These are phyloP conservation scores for Rhynchonycteris naso DNA, from an alignment of 2,797 vertebrate genomes.

Conservation along the genomic window DNA sequence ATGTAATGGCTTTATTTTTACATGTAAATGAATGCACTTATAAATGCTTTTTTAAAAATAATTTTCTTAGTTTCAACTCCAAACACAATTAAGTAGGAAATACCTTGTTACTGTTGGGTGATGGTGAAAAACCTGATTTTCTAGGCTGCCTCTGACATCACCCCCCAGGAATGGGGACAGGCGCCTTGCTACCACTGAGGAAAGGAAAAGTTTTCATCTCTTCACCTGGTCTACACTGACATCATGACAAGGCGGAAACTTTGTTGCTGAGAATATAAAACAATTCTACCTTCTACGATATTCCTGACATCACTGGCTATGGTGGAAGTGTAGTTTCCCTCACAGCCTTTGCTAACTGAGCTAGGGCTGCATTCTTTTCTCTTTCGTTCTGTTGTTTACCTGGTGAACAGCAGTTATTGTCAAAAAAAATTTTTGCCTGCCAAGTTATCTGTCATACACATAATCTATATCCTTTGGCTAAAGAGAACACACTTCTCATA, in stretches of 20 bases:
- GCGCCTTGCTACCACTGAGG: neutral
- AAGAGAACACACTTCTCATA: neutral
- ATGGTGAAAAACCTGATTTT: neutral
- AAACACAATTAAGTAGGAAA: neutral
- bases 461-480: neutral
- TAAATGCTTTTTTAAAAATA: neutral
- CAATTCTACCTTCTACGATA: neutral
- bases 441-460: too few relatives aligned
- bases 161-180: neutral
- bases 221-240: fast-evolving
- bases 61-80: neutral
- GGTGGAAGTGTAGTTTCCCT: neutral
- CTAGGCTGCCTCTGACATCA: neutral
- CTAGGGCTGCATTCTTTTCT: neutral
- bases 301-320: neutral
- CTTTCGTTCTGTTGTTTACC: neutral
- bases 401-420: neutral
- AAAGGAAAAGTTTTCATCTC: neutral
- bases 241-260: too few relatives aligned
- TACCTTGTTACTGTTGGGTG: neutral
- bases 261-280: neutral
- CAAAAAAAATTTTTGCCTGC: neutral
- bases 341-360: neutral
- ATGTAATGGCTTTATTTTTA: neutral
- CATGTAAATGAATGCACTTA: neutral